These are phyloP conservation scores for Eupithecia centaureata DNA, from an alignment of 2,888 invertebrate species.

Conservation along the genomic window DNA sequence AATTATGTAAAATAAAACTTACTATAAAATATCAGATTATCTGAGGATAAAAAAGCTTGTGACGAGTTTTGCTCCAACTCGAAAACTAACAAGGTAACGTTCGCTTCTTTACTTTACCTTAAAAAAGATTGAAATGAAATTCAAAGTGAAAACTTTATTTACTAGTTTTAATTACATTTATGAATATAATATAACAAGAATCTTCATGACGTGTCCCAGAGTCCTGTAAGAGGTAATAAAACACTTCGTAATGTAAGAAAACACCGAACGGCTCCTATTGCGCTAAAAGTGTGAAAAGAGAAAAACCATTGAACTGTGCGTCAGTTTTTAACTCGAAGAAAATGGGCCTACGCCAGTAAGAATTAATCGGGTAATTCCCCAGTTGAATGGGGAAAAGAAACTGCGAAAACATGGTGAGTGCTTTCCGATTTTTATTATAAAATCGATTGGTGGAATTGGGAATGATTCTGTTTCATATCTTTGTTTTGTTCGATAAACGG, in stretches of 20 bases:
- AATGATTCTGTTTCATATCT: slow-evolving; percentile 7
- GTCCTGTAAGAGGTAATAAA: no score
- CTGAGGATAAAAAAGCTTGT: no score
- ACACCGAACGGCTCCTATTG: slow-evolving; percentile 1
- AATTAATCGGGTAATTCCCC: slow-evolving; percentile 64
- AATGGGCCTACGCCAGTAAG: slow-evolving; percentile 59
- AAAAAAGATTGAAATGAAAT: no score
- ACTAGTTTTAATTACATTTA: no score
- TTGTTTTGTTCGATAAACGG: slow-evolving; percentile 7
- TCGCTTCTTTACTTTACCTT: no score
- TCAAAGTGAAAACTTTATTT: no score
- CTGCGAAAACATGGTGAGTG: slow-evolving; percentile 47
- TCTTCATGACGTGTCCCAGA: no score
- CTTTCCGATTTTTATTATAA: slow-evolving; percentile 50
- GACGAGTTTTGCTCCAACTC: no score
- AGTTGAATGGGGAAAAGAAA: slow-evolving; percentile 54
- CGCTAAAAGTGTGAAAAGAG: slow-evolving; percentile 73
- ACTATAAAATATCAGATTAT: no score
- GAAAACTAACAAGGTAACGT: no score
- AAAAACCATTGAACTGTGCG: slow-evolving; percentile 65
- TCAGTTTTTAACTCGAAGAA: slow-evolving; percentile 71
- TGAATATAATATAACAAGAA: no score
- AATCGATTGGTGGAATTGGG: slow-evolving; percentile 44
- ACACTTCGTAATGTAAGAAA: slow-evolving; percentile 12
- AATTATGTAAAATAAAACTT: no score